Evolutionary conservation across 2,888 invertebrate species (phyloP), one percentile per base, ranked within the genome.

Genomic region (Cepaea hortensis): DNA sequence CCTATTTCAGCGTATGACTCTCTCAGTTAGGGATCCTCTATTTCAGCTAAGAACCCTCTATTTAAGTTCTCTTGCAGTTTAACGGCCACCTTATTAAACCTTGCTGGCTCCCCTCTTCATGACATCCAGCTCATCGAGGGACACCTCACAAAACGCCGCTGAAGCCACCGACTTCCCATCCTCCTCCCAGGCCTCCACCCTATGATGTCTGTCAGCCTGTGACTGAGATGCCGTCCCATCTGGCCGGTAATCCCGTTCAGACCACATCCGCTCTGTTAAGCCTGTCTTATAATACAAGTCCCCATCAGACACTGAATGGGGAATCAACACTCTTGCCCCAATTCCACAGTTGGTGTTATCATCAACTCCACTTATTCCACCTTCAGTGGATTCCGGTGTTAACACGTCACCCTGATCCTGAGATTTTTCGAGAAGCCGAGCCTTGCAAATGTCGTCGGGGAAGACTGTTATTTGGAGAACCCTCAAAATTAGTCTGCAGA

Each of bases 381-480:
- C 18, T 11, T 77, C 23, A 55, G 55, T 4, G n/a, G 46, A 15
- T 77, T 77, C 77, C n/a, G 20, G 77, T 1, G 55, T 4, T 6
- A 61, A n/a, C 7, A 7, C 23, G 11, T 18, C n/a, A 9, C 3
- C n/a, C 18, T 75, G 48, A 62, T 79, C 48, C 15, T 46, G 83
- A 15, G 77, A 81, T 84, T 92, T 92, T 89, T 93, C 91, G 75
- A 85, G 83, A 62, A 88, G 89, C 70, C 91, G 91, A 18, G 91
- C 91, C 76, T 87, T 82, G 82, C 91, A 90, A 23, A 92, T 90
- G 76, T 90, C 91, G 82, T 91, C 90, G 0, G 93, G 92, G 87
- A 90, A 91, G n/a, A 92, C 85, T 15, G 91, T 91, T 83, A 90
- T 89, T 84, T 92, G 91, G 55, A 92, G 13, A 15, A 90, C 89